Evolutionary conservation across 2,113 vertebrate species (phyloP).

Genomic region (Chrysochloris asiatica): DNA sequence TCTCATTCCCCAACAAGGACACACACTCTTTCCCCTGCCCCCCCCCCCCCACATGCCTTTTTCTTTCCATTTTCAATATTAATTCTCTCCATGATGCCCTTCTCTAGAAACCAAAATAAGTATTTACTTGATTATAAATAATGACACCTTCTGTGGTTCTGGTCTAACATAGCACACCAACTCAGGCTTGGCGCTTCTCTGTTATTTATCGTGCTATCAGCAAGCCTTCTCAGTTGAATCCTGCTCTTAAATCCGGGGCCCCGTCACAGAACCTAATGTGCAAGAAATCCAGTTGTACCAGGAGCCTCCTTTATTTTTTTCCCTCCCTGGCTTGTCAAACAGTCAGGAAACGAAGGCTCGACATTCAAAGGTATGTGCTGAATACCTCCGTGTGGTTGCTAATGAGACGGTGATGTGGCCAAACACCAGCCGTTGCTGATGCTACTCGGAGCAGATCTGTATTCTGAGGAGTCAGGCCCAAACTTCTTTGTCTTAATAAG

Average conservation of each 20-base stretch:
- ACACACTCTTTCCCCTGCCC: neutral
- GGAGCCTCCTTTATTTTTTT: slow-evolving; percentile 1
- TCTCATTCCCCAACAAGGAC: slow-evolving; percentile 45
- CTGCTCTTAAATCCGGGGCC: slow-evolving; percentile 62
- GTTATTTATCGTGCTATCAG: slow-evolving; percentile 55
- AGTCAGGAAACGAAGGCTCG: neutral
- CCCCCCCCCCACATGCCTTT: neutral
- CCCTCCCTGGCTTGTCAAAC: slow-evolving; percentile 13
- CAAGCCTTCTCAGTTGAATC: slow-evolving; percentile 41
- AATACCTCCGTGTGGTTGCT: slow-evolving; percentile 36
- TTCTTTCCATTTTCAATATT: slow-evolving; percentile 43
- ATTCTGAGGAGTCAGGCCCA: slow-evolving; percentile 46
- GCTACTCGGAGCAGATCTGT: neutral
- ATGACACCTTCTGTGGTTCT: neutral
- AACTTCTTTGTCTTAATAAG: slow-evolving; percentile 63
- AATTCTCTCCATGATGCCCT: slow-evolving; percentile 21
- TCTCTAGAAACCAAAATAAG: slow-evolving; percentile 58
- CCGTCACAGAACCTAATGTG: slow-evolving; percentile 43
- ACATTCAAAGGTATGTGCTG: neutral
- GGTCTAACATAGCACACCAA: neutral
- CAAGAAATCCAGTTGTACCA: neutral
- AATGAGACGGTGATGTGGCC: neutral
- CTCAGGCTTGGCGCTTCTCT: neutral
- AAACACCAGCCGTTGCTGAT: neutral
- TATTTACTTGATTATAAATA: slow-evolving; percentile 60